Evolutionary conservation across 2,113 vertebrate species (phyloP).

Genomic region (Carollia perspicillata): DNA sequence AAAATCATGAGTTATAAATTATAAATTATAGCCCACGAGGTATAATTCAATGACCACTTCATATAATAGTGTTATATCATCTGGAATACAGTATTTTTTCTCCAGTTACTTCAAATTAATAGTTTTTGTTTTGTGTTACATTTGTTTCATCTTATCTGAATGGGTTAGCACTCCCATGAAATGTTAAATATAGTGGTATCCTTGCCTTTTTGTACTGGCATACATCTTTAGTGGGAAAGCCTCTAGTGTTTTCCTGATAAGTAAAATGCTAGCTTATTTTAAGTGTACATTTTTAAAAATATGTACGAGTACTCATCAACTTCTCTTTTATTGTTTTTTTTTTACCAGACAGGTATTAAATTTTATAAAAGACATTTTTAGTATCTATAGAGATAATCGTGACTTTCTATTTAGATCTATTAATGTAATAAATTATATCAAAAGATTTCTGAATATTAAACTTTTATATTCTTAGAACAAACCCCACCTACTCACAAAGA

Average conservation of each 20-base stretch:
- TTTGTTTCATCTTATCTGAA: neutral
- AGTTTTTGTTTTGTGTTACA: neutral
- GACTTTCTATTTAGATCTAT: neutral
- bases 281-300: neutral
- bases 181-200: neutral
- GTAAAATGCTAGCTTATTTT: neutral
- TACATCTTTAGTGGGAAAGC: neutral
- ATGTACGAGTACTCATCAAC: neutral
- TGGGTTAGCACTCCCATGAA: neutral
- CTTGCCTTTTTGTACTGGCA: neutral
- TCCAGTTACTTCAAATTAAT: neutral
- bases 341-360: neutral
- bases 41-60: neutral
- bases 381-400: neutral
- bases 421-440: neutral
- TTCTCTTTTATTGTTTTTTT: neutral
- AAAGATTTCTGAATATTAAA: neutral
- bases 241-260: neutral
- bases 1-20: neutral
- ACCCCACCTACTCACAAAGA: neutral
- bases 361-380: neutral
- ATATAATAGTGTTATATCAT: neutral
- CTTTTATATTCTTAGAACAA: neutral
- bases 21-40: neutral
- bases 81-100: neutral